Percentiles rank a stretch among this genome's conserved stretches.
Evolutionary conservation across 2,797 vertebrate species (phyloP).

Genomic region (Amblyraja radiata): DNA sequence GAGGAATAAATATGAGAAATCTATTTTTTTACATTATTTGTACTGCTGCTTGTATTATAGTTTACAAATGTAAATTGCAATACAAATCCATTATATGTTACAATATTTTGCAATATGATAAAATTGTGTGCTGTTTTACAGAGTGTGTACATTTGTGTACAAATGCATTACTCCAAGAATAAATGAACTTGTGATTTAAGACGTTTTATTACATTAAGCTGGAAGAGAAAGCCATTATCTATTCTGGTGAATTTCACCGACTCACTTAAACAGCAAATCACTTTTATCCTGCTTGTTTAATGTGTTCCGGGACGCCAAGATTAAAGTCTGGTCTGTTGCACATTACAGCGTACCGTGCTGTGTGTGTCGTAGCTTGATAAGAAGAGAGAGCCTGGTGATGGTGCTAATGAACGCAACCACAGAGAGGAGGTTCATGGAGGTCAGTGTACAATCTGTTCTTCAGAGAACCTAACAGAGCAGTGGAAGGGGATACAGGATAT

Average conservation of each 20-base stretch:
- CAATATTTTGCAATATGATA: too few relatives aligned
- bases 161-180: not conserved
- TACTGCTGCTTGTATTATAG: not conserved
- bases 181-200: not conserved
- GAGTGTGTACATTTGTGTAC: not conserved
- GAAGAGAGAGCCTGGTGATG: slow-evolving; percentile 29
- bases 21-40: slow-evolving; percentile 23
- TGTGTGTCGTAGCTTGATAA: slow-evolving; percentile 33
- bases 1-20: not conserved
- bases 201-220: slow-evolving; percentile 13
- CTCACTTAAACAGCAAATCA: slow-evolving; percentile 24
- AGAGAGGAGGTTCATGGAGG: slow-evolving; percentile 12
- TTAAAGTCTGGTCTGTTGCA: slow-evolving; percentile 19
- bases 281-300: slow-evolving; percentile 30
- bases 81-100: too few relatives aligned
- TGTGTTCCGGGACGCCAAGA: slow-evolving; percentile 31
- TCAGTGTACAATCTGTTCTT: slow-evolving; percentile 12
- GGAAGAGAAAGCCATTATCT: not conserved
- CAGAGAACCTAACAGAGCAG: slow-evolving; percentile 11
- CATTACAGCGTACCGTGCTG: not conserved
- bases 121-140: too few relatives aligned
- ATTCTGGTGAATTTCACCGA: slow-evolving; percentile 14
- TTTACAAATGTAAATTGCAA: not conserved
- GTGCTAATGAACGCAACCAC: slow-evolving; percentile 10
- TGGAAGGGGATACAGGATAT: not conserved